Conservation (phyloP, 2,797 vertebrate species). For the Australoheros facetus region DNA sequence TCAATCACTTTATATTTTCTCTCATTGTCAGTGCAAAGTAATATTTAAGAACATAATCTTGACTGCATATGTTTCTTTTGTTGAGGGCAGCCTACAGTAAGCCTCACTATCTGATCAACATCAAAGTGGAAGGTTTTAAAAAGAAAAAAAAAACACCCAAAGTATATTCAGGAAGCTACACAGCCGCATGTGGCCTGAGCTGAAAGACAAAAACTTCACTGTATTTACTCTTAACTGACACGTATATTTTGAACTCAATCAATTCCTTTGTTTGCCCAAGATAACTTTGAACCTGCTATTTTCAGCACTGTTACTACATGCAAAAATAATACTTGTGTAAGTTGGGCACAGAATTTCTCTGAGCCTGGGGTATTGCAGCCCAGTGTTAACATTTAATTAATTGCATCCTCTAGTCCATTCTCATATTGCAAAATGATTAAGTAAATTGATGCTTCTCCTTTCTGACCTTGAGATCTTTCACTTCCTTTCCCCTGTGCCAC, state of each 20-base stretch:
- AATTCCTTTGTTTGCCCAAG: neutral
- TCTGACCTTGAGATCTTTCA: constrained; percentile 23
- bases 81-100: neutral
- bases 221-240: neutral
- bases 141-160: constrained; percentile 67
- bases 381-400: neutral
- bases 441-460: constrained; percentile 73
- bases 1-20: too few species aligned
- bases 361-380: neutral
- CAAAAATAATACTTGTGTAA: too few species aligned
- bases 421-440: constrained; percentile 32
- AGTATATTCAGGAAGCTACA: constrained; percentile 48
- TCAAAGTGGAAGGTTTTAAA: neutral
- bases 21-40: too few species aligned
- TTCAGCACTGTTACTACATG: too few species aligned
- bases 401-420: neutral
- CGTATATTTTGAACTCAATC: neutral
- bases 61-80: constrained; percentile 7
- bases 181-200: constrained; percentile 33
- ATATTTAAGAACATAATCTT: neutral
- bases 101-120: neutral
- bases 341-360: neutral
- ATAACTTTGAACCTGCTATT: neutral
- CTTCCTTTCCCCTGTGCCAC: too few species aligned
- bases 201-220: constrained; percentile 30